A percentile compares a stretch with the other conserved stretches of the same genome.
Evolutionary conservation across 92 coral and sea anemone genomes (phyloP).

Genomic region (Zoanthus sansibaricus): DNA sequence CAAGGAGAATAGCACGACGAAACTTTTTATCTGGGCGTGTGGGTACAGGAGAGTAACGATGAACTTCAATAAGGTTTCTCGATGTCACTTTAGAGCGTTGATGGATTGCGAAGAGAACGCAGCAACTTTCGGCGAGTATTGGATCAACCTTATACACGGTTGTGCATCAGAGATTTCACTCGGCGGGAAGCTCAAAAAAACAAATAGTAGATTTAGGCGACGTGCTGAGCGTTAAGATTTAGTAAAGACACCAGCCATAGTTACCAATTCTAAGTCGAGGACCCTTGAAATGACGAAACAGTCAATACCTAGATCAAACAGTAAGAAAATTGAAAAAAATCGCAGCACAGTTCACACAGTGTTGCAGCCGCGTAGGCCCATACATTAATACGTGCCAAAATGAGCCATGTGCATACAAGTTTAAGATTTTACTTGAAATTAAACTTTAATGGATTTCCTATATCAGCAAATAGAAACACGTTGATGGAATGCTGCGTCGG

Average conservation of each 20-base stretch:
- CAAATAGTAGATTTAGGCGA: neutral
- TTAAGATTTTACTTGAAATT: no score
- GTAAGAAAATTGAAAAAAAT: neutral
- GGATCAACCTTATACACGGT: no score
- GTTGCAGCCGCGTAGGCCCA: neutral
- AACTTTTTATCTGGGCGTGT: neutral
- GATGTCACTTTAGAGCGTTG: no score
- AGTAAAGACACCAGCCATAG: no score
- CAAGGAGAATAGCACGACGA: conserved; percentile 31
- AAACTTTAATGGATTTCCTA: no score
- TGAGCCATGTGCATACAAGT: no score
- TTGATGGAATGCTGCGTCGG: no score
- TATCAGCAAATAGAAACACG: no score
- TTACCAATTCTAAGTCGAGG: neutral
- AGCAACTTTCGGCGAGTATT: no score
- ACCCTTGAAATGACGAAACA: neutral
- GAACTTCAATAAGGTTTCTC: neutral
- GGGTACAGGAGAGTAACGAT: neutral
- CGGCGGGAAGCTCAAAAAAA: no score
- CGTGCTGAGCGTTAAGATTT: neutral
- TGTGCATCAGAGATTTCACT: no score
- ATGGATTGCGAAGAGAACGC: no score
- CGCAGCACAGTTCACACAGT: neutral
- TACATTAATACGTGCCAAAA: neutral
- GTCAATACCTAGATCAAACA: neutral